Base-by-base conservation (phyloP, 2,113 vertebrate species). In the Eulacestoma nigropectus region DNA sequence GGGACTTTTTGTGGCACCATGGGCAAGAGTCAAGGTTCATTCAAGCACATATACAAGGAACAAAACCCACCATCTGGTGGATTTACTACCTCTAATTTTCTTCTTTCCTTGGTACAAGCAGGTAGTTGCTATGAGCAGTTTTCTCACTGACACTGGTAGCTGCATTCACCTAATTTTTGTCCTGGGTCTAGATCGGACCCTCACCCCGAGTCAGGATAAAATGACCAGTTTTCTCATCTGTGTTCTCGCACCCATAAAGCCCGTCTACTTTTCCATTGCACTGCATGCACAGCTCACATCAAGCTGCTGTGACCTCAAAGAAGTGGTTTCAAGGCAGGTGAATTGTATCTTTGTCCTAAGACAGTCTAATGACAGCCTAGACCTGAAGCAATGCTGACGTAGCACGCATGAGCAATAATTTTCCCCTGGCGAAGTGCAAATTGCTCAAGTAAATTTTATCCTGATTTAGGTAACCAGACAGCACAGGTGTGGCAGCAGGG, bases 201-300 rank as follows among this genome's bases (percentile, higher is more conserved):
- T 85, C 46, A 64, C 6, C 5, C 8, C 0, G 1, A 27, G 10
- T 22, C 37, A 83, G 27, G 18, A 41, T 72, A 59, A 72, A 89
- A 83, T 15, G 5, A 29, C 5, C 13, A 11, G 17, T 72, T 89
- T 84, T 64, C 32, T 69, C 29, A 53, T 75, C 44, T 42, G 7
- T n/a, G 13, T 63, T 87, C 16, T 72, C 21, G 37, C 0, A 0
- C 20, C 16, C 29, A 60, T 55, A 52, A 70, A 93, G 10, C 21
- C 18, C 19, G 67, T 78, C 42, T 78, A 68, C 19, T 42, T 35
- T 27, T 7, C 1, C 17, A n/a, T 4, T 64, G 32, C 30, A 46
- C 30, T 0, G 3, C 2, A 2, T 21, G 22, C 17, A 49, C 17
- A 74, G 46, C 33, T 64, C 29, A 44, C 0, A 3, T 44, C 50